Conservation (phyloP, 2,888 invertebrate species). For the Philopedon plagiatum region DNA sequence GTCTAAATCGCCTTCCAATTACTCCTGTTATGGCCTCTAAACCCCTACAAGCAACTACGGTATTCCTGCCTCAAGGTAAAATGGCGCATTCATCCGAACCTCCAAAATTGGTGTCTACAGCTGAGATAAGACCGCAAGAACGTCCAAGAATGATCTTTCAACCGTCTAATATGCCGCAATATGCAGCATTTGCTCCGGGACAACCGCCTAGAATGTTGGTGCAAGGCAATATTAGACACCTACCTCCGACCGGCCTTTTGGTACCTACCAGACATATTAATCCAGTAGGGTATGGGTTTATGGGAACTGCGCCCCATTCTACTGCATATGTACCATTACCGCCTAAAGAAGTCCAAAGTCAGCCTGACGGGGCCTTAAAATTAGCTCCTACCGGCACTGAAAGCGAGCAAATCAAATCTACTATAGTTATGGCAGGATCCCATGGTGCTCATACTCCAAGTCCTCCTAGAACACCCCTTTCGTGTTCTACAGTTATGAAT, state of each 20-base stretch:
- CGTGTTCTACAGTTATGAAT: conserved; percentile 19
- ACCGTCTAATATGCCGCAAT: conserved; percentile 53
- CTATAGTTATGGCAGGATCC: conserved; percentile 27
- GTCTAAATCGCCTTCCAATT: conserved; percentile 73
- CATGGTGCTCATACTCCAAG: conserved; percentile 12
- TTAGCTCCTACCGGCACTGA: background rate
- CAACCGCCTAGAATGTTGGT: conserved; percentile 59
- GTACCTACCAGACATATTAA: conserved; percentile 58
- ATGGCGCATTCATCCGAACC: conserved; percentile 63
- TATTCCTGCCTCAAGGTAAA: conserved; percentile 65
- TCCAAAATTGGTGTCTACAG: conserved; percentile 60
- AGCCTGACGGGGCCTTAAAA: conserved; percentile 10
- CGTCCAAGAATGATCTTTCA: conserved; percentile 69
- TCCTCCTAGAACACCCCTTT: background rate
- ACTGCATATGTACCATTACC: conserved; percentile 46
- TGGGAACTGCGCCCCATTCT: conserved; percentile 49
- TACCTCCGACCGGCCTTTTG: conserved; percentile 58
- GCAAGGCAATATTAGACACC: conserved; percentile 56
- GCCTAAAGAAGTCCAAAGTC: conserved; percentile 47
- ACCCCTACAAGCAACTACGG: conserved; percentile 71
- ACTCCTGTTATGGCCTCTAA: conserved; percentile 75
- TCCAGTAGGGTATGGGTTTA: conserved; percentile 52
- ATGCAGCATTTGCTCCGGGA: conserved; percentile 55
- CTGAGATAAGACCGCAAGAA: conserved; percentile 58
- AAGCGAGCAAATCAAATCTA: conserved; percentile 19